Conservation (phyloP, 2,888 invertebrate species). For the Habrosyne pyritoides region DNA sequence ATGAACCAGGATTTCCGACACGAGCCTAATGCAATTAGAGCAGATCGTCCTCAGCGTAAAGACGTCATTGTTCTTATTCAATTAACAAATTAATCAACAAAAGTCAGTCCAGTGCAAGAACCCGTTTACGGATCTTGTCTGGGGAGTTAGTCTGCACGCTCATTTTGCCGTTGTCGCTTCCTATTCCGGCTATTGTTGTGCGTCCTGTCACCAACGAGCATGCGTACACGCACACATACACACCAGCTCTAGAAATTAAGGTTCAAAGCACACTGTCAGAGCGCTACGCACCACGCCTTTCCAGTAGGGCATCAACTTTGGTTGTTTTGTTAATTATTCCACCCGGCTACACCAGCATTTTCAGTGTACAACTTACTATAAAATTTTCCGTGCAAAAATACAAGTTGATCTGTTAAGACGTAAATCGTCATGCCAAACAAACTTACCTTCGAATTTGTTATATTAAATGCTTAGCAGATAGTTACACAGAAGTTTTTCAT, state of each 20-base stretch:
- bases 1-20: constrained; percentile 74
- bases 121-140: constrained; percentile 73
- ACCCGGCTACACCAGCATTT: no score
- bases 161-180: constrained; percentile 74
- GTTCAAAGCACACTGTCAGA: neutral
- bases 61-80: constrained; percentile 54
- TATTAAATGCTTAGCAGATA: no score
- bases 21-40: constrained; percentile 46
- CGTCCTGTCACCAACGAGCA: constrained; percentile 70
- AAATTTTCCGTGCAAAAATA: no score
- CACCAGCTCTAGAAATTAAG: constrained; percentile 32
- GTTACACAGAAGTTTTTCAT: no score
- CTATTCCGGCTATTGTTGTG: constrained; percentile 82
- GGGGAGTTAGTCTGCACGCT: constrained; percentile 63
- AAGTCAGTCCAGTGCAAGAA: constrained; percentile 59
- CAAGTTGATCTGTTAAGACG: no score
- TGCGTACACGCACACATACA: constrained; percentile 54
- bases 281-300: neutral
- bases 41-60: constrained; percentile 58
- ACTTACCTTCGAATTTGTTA: no score
- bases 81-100: constrained; percentile 59
- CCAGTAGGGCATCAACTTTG: neutral
- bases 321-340: neutral
- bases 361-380: no score
- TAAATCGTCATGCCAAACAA: no score